Evolutionary conservation across 2,888 invertebrate species (phyloP), one percentile per base, ranked within the genome.

Genomic region (Matsumyia berberina): DNA sequence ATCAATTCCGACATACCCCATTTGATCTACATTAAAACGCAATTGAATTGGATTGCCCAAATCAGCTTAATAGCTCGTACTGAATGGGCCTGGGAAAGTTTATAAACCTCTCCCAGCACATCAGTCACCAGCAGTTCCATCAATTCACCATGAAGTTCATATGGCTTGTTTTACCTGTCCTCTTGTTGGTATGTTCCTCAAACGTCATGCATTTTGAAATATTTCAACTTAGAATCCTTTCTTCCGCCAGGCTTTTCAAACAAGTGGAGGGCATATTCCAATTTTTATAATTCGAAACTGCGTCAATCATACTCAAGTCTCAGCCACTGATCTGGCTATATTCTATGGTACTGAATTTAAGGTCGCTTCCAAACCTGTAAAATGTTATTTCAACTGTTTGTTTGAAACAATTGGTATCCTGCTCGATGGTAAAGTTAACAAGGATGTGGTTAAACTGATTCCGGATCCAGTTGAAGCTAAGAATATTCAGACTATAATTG

Each of bases 101-200:
- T 51, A 51, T 31, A 51, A 29, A 51, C 29, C n/a, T 31, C n/a
- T n/a, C 31, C 9, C 11, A 11, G 0, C 17, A 9, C 15, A 6
- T 4, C n/a, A 12, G n/a, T 0, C 0, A n/a, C 8, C n/a, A 51
- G 2, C 31, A 31, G 24, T 31, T 24, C 24, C n/a, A 11, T 19
- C 19, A 46, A 9, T 9, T 46, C 49, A 31, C 12, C 31, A 51
- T 51, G 51, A 51, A 51, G 51, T 51, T 51, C 7, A 31, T 29
- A 12, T 24, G n/a, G 29, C 7, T 51, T 8, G 12, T 29, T 29
- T 12, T 51, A 12, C 2, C 51, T 12, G 2, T 51, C 12, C 7
- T 12, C 3, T 0, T 51, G n/a, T 12, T 51, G 51, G 51, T 51
- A 29, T 5, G 29, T 46, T 11, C 46, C 11, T 1, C 0, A 42